Evolutionary conservation across 2,113 vertebrate genomes (phyloP).

Genomic region (Platycercus adscitus): DNA sequence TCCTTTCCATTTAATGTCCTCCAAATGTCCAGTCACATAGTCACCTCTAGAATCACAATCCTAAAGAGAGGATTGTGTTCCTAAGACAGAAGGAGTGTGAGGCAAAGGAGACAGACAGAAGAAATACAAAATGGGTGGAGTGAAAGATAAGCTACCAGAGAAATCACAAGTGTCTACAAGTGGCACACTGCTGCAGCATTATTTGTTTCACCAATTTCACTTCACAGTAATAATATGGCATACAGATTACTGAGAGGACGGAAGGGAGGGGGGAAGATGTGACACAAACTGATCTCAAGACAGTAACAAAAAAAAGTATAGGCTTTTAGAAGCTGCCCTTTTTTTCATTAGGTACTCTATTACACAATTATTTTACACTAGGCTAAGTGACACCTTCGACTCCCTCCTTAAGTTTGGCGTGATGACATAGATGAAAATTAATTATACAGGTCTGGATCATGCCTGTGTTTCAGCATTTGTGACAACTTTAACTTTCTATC

Average conservation of each 20-base stretch:
- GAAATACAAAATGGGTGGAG: neutral
- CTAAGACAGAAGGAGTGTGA: neutral
- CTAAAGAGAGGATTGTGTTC: neutral
- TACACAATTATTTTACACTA: neutral
- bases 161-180: neutral
- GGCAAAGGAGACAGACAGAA: neutral
- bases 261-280: fast-evolving
- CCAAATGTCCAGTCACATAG: neutral
- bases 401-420: neutral
- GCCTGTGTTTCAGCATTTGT: neutral
- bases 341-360: neutral
- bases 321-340: neutral
- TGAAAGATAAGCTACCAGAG: neutral
- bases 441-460: neutral
- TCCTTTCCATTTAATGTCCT: neutral
- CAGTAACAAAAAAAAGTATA: neutral
- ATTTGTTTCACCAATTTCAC: neutral
- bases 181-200: neutral
- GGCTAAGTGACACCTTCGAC: neutral
- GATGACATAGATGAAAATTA: neutral
- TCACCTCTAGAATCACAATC: neutral
- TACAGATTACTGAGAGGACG: neutral
- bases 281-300: neutral
- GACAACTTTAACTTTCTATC: neutral
- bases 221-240: neutral